Evolutionary conservation across 2,113 vertebrate genomes (phyloP).

Genomic region (Otocyon megalotis): DNA sequence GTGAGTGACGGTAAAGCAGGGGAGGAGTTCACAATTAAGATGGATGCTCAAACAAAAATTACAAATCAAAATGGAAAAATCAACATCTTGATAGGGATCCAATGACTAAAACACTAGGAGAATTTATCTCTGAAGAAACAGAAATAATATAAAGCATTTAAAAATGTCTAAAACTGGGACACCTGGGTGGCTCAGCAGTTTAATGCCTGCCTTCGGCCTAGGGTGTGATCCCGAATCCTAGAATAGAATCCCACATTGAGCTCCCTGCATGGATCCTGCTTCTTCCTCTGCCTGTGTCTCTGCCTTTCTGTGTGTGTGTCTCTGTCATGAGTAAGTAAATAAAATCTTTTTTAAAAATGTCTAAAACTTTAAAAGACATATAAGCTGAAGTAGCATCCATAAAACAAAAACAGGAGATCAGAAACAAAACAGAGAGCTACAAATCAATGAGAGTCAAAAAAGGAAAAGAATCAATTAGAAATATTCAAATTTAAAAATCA

Average conservation of each 20-base stretch:
- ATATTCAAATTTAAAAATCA: background rate
- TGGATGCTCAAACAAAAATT: background rate
- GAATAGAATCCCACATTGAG: background rate
- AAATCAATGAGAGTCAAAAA: conserved; percentile 5
- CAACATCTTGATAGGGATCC: background rate
- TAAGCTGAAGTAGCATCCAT: background rate
- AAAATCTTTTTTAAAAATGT: background rate
- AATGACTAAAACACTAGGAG: background rate
- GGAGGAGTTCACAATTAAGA: background rate
- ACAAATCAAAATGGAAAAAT: background rate
- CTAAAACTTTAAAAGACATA: background rate
- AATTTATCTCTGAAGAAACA: background rate
- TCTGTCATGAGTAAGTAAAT: too few relatives aligned
- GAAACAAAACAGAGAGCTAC: background rate
- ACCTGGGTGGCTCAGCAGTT: background rate
- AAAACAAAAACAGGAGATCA: background rate
- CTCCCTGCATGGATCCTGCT: background rate
- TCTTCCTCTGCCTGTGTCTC: background rate
- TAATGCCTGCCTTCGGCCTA: background rate
- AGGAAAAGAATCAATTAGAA: background rate
- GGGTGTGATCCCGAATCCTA: background rate
- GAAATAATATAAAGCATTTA: background rate
- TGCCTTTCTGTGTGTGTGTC: too few relatives aligned
- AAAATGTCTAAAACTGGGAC: background rate
- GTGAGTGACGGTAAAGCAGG: background rate